Evolutionary conservation across 2,888 invertebrate species (phyloP).

Genomic region (Timandra comae): DNA sequence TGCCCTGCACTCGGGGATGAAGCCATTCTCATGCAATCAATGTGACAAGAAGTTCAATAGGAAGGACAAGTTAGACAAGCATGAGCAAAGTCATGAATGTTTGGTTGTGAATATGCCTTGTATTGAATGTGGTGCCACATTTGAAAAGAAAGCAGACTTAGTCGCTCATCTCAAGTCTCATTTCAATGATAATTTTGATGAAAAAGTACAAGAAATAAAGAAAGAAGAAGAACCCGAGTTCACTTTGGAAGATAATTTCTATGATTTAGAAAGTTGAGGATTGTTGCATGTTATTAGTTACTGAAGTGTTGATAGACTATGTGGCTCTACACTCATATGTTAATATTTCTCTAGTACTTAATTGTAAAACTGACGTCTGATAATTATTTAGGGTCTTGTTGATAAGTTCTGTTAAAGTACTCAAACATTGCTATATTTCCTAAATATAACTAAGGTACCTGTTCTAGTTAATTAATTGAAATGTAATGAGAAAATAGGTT

Average conservation of each 20-base stretch:
- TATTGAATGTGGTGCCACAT: constrained; percentile 78
- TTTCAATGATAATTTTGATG: constrained; percentile 67
- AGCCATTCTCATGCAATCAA: constrained; percentile 80
- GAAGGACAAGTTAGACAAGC: constrained; percentile 82
- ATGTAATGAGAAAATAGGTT: too few relatives aligned
- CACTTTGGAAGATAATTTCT: constrained; percentile 55
- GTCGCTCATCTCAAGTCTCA: constrained; percentile 78
- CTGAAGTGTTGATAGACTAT: background rate
- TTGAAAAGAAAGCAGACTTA: constrained; percentile 76
- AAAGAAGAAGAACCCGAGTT: constrained; percentile 59
- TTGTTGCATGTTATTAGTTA: constrained; percentile 2
- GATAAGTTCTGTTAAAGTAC: background rate
- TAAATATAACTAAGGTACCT: constrained; percentile 6
- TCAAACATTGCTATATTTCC: constrained; percentile 1
- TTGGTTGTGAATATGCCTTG: constrained; percentile 78
- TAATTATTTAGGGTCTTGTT: background rate
- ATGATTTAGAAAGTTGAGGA: constrained; percentile 60
- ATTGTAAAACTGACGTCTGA: constrained; percentile 5
- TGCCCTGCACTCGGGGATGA: constrained; percentile 80
- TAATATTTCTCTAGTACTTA: constrained; percentile 18
- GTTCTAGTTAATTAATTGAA: constrained; percentile 6
- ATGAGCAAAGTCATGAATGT: constrained; percentile 80
- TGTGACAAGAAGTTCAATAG: constrained; percentile 82
- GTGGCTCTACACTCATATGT: constrained; percentile 19
- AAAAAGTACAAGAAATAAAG: constrained; percentile 55